Base-by-base conservation (phyloP, 1,140 invertebrate species). In the Zaprionus vittiger region DNA sequence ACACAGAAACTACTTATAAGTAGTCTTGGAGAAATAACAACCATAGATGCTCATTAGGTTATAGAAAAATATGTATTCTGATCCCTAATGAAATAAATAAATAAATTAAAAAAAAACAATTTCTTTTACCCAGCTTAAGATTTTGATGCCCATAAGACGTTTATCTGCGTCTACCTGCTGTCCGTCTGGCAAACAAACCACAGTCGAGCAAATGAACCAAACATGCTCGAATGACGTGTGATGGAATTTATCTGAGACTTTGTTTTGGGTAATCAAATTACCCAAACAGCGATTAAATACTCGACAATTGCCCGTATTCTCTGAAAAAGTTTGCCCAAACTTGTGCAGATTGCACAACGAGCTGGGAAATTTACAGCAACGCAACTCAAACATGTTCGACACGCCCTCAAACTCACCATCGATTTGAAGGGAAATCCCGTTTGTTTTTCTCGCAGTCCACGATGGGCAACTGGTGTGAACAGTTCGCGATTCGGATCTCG, bases 381-480 rank as follows among this genome's bases (percentile, higher is more conserved):
- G 41, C 41, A 47, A 47, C 41, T 47, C 41, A n/a, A 47, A 47
- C 41, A 47, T 47, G 41, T 47, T 47, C 3, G n/a, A 47, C 2
- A 47, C 3, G 7, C 41, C 9, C n/a, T 17, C n/a, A n/a, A 4
- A 17, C 41, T 20, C n/a, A 47, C 0, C 41, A 20, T 17, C n/a
- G n/a, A 47, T 47, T 47, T 47, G 6, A n/a, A 47, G 41, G 41
- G 41, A 47, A 47, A 47, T 17, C 7, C n/a, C n/a, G 2, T 3
- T n/a, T 4, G 41, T 17, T 7, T 20, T 17, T 17, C n/a, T 47
- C 41, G n/a, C 41, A 47, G 41, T 47, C 41, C 17, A 17, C 6
- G 41, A 47, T 17, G n/a, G 41, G 41, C 41, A 47, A 47, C 41
- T 47, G 41, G n/a, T 47, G 41, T 11, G 41, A 47, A 47, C 41